phyloP scores from a whole-genome alignment of 2,888 invertebrate genomes.

The Busseola fusca region DNA sequence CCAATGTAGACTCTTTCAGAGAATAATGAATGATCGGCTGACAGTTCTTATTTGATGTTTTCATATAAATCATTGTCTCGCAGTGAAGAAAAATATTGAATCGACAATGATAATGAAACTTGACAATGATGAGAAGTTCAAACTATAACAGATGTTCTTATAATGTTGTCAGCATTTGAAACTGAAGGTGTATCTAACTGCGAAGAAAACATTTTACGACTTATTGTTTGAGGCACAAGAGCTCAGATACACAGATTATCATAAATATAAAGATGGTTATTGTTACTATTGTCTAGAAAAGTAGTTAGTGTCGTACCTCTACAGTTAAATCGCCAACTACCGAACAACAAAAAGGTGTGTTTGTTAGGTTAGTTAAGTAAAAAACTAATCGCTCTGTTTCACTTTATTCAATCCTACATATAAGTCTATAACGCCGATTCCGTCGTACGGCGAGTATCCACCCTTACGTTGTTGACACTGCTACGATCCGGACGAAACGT shows the following conservation, averaged over 20 bases:
- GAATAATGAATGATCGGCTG: conserved; percentile 10
- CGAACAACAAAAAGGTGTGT: background rate
- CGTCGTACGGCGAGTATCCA: too few relatives aligned
- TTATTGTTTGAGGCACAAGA: conserved; percentile 33
- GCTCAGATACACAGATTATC: conserved; percentile 16
- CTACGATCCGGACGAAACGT: too few relatives aligned
- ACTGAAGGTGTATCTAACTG: conserved; percentile 14
- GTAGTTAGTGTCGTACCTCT: background rate
- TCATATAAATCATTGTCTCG: conserved; percentile 32
- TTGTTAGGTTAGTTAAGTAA: background rate
- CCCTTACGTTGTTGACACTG: too few relatives aligned
- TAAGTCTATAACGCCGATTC: too few relatives aligned
- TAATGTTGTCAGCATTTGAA: conserved; percentile 22
- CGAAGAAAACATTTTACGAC: conserved; percentile 36
- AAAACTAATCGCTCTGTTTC: too few relatives aligned
- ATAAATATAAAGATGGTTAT: conserved; percentile 2
- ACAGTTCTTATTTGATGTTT: conserved; percentile 35
- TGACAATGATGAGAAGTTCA: conserved; percentile 39
- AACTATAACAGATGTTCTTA: conserved; percentile 21
- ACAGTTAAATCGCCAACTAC: background rate
- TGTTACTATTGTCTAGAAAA: conserved; percentile 28
- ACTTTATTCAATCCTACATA: too few relatives aligned
- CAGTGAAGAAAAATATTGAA: too few relatives aligned
- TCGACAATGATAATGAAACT: conserved; percentile 42
- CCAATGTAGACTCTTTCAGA: too few relatives aligned